A percentile compares a stretch with the other conserved stretches of the same genome.
Conservation (phyloP, 2,888 invertebrate genomes). For the Congeria kusceri region DNA sequence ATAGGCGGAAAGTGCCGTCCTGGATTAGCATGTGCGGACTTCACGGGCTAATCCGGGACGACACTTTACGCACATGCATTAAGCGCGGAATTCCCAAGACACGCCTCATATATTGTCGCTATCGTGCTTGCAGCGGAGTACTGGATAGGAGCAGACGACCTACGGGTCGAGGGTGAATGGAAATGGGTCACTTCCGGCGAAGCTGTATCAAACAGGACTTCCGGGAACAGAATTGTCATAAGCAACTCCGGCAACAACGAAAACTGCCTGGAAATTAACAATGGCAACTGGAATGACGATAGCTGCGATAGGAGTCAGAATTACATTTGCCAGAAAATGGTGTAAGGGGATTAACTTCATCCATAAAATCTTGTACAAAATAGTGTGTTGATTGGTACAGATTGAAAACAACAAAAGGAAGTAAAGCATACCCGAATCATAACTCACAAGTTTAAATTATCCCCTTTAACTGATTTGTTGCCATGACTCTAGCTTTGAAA, state of each 20-base stretch:
- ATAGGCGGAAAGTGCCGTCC: too few species aligned
- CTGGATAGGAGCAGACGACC: constrained; percentile 5
- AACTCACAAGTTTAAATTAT: too few species aligned
- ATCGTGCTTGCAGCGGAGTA: not conserved
- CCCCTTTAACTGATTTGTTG: too few species aligned
- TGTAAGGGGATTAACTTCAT: not conserved
- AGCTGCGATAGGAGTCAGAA: not conserved
- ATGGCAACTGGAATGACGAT: not conserved
- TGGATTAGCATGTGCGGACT: too few species aligned
- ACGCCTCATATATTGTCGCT: too few species aligned
- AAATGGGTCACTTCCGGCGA: constrained; percentile 1
- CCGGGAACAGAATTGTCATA: not conserved
- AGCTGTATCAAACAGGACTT: not conserved
- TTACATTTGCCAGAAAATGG: constrained; percentile 1
- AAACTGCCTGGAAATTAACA: not conserved
- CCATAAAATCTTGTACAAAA: too few species aligned
- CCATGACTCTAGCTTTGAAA: too few species aligned
- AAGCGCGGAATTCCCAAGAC: not conserved
- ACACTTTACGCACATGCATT: not conserved
- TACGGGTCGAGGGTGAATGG: not conserved
- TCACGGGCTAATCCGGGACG: too few species aligned
- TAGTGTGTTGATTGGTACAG: too few species aligned
- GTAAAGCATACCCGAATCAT: too few species aligned
- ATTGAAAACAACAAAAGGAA: too few species aligned
- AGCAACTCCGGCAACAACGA: not conserved